phyloP scores from a whole-genome alignment of 1,140 invertebrate genomes.

The Heliconius nattereri region DNA sequence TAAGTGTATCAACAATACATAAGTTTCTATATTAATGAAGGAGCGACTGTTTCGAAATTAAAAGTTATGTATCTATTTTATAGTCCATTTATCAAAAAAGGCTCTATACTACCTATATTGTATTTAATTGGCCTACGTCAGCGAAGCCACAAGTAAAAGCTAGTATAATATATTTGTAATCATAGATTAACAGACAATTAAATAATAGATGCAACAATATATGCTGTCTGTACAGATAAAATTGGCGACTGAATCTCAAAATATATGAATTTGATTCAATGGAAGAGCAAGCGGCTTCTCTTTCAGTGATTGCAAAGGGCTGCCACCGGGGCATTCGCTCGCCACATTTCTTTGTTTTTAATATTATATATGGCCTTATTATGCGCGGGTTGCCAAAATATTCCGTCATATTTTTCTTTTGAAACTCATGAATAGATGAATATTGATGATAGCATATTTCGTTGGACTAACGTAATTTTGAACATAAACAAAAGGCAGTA shows the following conservation, averaged over 20 bases:
- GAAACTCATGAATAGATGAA: conserved; percentile 46
- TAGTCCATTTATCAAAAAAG: too few species aligned
- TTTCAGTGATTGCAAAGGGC: conserved; percentile 77
- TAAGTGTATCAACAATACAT: too few species aligned
- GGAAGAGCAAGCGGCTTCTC: conserved; percentile 79
- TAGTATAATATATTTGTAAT: neutral
- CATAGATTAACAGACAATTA: neutral
- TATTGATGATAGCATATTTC: conserved; percentile 31
- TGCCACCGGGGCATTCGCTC: conserved; percentile 74
- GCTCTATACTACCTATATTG: too few species aligned
- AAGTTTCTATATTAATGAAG: too few species aligned
- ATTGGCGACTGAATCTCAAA: conserved; percentile 81
- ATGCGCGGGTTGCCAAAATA: conserved; percentile 58
- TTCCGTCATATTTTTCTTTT: conserved; percentile 65
- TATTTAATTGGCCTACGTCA: too few species aligned
- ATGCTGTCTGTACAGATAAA: conserved; percentile 71
- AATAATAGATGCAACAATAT: conserved; percentile 29
- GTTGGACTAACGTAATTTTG: conserved; percentile 8
- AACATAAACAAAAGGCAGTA: neutral
- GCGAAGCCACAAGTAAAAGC: too few species aligned
- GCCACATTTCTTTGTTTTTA: conserved; percentile 70
- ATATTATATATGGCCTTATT: conserved; percentile 72
- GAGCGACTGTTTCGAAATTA: too few species aligned
- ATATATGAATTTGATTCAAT: conserved; percentile 82
- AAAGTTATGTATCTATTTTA: too few species aligned